Percentiles rank a stretch among this genome's conserved stretches.
phyloP scores from a whole-genome alignment of 2,888 invertebrate species.

The Pheosia gnoma region DNA sequence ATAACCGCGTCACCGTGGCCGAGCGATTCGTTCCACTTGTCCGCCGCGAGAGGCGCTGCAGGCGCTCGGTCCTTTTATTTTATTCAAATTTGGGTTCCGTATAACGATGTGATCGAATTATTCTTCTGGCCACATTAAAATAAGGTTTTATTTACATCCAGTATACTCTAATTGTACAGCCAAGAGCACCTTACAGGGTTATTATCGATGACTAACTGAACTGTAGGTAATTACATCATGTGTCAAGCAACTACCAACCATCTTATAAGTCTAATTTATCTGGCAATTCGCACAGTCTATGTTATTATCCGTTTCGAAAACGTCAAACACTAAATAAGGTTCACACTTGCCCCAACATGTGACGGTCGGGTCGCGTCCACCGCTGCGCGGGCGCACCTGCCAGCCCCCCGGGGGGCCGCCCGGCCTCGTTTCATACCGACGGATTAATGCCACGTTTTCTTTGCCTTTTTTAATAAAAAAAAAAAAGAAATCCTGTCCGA shows the following conservation, averaged over 20 bases:
- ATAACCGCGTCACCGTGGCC: slow-evolving; percentile 40
- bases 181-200: too few relatives aligned
- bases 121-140: background rate
- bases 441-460: slow-evolving; percentile 69
- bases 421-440: slow-evolving; percentile 60
- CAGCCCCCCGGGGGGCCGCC: slow-evolving; percentile 62
- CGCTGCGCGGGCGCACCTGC: slow-evolving; percentile 68
- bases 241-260: too few relatives aligned
- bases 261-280: too few relatives aligned
- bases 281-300: too few relatives aligned
- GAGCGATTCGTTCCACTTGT: slow-evolving; percentile 59
- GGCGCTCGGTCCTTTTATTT: slow-evolving; percentile 36
- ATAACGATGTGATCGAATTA: background rate
- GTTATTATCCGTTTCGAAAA: background rate
- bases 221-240: too few relatives aligned
- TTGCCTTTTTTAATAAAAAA: slow-evolving; percentile 48
- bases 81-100: slow-evolving; percentile 32
- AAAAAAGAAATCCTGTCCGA: slow-evolving; percentile 33
- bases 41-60: slow-evolving; percentile 51
- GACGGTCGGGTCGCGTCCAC: slow-evolving; percentile 2
- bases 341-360: slow-evolving; percentile 41
- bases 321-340: slow-evolving; percentile 15
- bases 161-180: too few relatives aligned
- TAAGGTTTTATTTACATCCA: too few relatives aligned
- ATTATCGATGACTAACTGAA: too few relatives aligned